Conservation (phyloP, 2,797 vertebrate genomes). For the Cuculus canorus region DNA sequence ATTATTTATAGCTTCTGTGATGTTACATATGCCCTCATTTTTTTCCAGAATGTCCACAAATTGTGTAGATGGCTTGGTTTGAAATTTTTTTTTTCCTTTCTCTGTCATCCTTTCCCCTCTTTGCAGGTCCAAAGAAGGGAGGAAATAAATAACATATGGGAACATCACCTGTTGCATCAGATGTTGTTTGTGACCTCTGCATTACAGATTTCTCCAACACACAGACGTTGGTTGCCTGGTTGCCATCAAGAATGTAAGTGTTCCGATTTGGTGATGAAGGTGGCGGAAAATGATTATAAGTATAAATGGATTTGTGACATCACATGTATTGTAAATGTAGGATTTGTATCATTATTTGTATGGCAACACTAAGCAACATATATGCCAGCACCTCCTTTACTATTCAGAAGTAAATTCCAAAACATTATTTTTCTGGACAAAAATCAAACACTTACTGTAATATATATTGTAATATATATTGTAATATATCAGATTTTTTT, state of each 20-base stretch:
- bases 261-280: not conserved
- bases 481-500: not conserved
- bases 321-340: not conserved
- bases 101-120: not conserved
- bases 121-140: not conserved
- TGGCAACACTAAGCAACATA: not conserved
- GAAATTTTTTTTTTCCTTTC: not conserved
- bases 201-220: not conserved
- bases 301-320: not conserved
- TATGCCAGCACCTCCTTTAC: not conserved
- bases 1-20: not conserved
- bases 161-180: not conserved
- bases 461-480: not conserved
- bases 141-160: not conserved
- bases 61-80: not conserved
- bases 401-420: not conserved
- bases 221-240: not conserved
- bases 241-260: not conserved
- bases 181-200: not conserved
- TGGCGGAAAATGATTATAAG: not conserved
- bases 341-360: not conserved
- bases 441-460: not conserved
- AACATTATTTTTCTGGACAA: not conserved
- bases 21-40: rapidly evolving
- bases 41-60: not conserved